phyloP scores from a whole-genome alignment of 2,113 vertebrate genomes.

The Tympanuchus pallidicinctus region DNA sequence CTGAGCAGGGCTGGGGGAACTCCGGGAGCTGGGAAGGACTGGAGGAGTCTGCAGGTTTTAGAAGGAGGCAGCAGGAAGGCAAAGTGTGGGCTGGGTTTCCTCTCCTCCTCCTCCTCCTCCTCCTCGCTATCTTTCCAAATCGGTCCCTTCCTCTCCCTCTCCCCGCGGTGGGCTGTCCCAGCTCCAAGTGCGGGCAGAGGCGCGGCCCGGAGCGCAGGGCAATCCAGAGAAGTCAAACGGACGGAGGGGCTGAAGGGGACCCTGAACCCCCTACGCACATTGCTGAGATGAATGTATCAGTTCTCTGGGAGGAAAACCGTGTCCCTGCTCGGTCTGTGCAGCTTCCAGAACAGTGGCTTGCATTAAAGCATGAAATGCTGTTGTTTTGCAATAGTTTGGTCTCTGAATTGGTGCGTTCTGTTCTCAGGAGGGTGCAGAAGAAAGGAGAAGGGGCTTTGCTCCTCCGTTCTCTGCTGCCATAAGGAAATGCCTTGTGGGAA shows the following conservation, averaged over 20 bases:
- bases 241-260: background rate
- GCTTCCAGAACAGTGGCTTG: background rate
- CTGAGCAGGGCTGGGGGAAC: constrained; percentile 75
- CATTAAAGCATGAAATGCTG: background rate
- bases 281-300: accelerated
- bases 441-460: background rate
- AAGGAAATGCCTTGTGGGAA: background rate
- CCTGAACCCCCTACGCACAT: background rate
- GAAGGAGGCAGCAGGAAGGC: constrained; percentile 84
- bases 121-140: constrained; percentile 70
- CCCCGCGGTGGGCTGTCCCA: constrained; percentile 67
- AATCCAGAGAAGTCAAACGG: constrained; percentile 71
- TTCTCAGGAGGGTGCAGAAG: background rate
- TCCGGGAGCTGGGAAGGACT: constrained; percentile 78
- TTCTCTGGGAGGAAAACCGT: background rate
- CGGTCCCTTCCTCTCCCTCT: constrained; percentile 64
- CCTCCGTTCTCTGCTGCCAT: background rate
- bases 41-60: constrained; percentile 84
- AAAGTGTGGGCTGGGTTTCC: constrained; percentile 84
- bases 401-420: background rate
- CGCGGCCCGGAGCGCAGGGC: constrained; percentile 33
- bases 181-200: constrained; percentile 34
- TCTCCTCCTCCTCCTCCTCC: constrained; percentile 62
- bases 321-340: background rate
- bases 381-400: background rate